Conservation (phyloP, 2,797 vertebrate genomes). For the Poeciliopsis paucimaculata region DNA sequence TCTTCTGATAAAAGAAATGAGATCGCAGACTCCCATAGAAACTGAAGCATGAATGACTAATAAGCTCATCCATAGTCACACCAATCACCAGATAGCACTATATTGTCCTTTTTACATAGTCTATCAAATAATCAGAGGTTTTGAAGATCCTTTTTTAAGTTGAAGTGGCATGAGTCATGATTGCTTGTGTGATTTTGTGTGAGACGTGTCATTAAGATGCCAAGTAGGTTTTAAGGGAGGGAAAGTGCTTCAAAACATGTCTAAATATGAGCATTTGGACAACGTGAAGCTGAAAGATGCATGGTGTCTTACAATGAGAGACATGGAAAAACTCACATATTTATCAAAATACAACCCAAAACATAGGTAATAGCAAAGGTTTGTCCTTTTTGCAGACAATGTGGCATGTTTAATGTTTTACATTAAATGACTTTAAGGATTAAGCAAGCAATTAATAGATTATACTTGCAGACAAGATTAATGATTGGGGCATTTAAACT, state of each 20-base stretch:
- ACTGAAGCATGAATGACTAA: slow-evolving; percentile 36
- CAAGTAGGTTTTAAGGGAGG: not conserved
- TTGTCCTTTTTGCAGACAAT: slow-evolving; percentile 3
- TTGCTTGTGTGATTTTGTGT: slow-evolving; percentile 12
- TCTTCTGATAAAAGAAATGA: slow-evolving; percentile 36
- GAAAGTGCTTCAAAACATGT: slow-evolving; percentile 19
- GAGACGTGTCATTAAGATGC: not conserved
- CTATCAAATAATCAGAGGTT: slow-evolving; percentile 31
- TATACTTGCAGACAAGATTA: not conserved
- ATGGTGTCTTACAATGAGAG: slow-evolving; percentile 32
- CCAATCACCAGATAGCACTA: slow-evolving; percentile 37
- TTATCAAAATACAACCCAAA: slow-evolving; percentile 16
- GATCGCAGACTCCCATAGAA: slow-evolving; percentile 47
- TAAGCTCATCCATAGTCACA: slow-evolving; percentile 51
- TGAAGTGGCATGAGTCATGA: slow-evolving; percentile 23
- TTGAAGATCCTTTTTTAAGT: slow-evolving; percentile 32
- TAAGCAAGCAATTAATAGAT: not conserved
- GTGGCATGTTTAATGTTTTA: not conserved
- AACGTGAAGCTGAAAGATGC: slow-evolving; percentile 21
- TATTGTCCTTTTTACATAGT: slow-evolving; percentile 25
- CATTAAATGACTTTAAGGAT: not conserved
- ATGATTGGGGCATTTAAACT: not conserved
- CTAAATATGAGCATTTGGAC: slow-evolving; percentile 37
- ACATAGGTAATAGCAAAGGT: slow-evolving; percentile 4
- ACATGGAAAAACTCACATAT: slow-evolving; percentile 17